Evolutionary conservation across 2,888 invertebrate genomes (phyloP), one percentile per base, ranked within the genome.

Genomic region (Micoletzkya japonica): DNA sequence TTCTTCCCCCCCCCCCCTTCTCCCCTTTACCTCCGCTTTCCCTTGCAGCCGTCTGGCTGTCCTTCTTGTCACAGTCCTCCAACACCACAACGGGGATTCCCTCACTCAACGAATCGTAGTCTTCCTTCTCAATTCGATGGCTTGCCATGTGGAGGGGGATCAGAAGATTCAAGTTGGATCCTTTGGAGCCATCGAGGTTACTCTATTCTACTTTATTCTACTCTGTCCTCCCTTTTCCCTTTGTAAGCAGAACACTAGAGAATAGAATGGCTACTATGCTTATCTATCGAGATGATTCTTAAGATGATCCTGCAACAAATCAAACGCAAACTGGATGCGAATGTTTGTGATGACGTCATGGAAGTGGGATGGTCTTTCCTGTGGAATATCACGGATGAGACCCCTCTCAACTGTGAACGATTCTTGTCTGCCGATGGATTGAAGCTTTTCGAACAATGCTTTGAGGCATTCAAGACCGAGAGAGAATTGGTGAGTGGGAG

Each of bases 301-400:
- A 86, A 92, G 90, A 91, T 90, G 87, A 95, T 97, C 93, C 87
- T 96, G 82, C 90, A 90, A 81, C 89, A 96, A 79, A 95, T 97
- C 74, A 90, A 91, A 69, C 91, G 92, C 84, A 90, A 94, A 63
- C 88, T 94, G 72, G 90, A 90, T 71, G 89, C 91, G 49, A 90
- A 90, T 71, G 88, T 91, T 52, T 95, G 94, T 86, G 96, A 97
- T 86, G 96, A 97, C 86, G 93, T 95, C 26, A 90, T 97, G 88
- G 95, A 96, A 88, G 94, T 95, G 24, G 94, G 95, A 3, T 97
- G 97, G 97, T 95, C 95, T 71, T 94, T 95, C n/a, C 92, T 97
- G 92, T 97, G 96, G 96, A 97, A 96, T 87, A 87, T 89, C 34
- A 88, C 88, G 75, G 87, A 97, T 87, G 96, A 97, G 88, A 96